Base-by-base conservation (phyloP, 2,113 vertebrate genomes). In the Syngnathus floridae region DNA sequence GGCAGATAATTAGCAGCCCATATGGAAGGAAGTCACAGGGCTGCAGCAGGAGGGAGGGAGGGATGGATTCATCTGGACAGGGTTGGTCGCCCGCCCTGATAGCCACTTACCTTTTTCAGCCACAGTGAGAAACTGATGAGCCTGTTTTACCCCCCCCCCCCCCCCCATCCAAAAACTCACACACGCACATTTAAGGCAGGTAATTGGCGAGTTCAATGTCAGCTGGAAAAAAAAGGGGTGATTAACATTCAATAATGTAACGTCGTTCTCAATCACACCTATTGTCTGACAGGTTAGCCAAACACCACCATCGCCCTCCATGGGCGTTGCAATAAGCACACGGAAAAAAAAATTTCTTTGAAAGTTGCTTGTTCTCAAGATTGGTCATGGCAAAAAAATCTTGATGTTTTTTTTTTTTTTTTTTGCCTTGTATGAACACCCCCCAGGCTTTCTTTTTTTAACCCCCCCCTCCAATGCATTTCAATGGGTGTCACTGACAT, bases 71-170 rank as follows among this genome's bases (percentile, higher is more conserved):
- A 86, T 85, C 81, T 77, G 82, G 82, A 86, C 84, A 85, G 85
- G 82, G 82, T 74, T 71, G 84, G 80, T 56, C 81, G 86, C 74
- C 56, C 82, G 86, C 74, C 56, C 82, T 88, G 90, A 92, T 89
- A 84, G 86, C 86, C 87, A 89, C 89, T 91, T 90, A 88, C 65
- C 84, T 88, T 88, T 88, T 87, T 90, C 87, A 86, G 75, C 77
- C 73, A 43, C 80, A 68, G 74, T 71, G 82, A 83, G 81, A 88
- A 87, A 80, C 82, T 88, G 88, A 89, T 87, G 88, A 90, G 87
- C 78, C 82, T 73, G 75, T 77, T 67, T 67, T 40, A 38, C 36
- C 69, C 14, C 5, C 61, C 82, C 74, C 67, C 73, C 71, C 76
- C 76, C 76, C 77, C 65, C 40, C 58, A 55, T 64, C 64, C 63